Conservation (phyloP, 2,888 invertebrate genomes). For the Philereme vetulata region DNA sequence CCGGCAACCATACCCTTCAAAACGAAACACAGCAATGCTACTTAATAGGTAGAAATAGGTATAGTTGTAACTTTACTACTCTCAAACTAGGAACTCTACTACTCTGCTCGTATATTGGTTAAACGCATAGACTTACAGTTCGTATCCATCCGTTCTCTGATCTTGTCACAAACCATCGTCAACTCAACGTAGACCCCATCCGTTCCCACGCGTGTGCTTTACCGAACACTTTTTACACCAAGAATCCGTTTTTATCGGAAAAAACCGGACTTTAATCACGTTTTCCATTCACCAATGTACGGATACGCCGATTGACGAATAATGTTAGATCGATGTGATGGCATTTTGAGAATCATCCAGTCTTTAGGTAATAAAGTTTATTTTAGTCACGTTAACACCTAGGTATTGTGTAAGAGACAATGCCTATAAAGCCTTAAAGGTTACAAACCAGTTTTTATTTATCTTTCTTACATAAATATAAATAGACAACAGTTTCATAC, state of each 20-base stretch:
- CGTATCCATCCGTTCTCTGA: slow-evolving; percentile 42
- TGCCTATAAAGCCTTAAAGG: not conserved
- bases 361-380: slow-evolving; percentile 21
- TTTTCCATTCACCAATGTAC: slow-evolving; percentile 67
- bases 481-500: too few relatives aligned
- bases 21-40: too few relatives aligned
- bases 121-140: slow-evolving; percentile 10
- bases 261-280: slow-evolving; percentile 76
- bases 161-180: slow-evolving; percentile 44
- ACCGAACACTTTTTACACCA: slow-evolving; percentile 74
- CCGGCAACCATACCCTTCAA: too few relatives aligned
- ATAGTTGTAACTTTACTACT: too few relatives aligned
- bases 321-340: slow-evolving; percentile 33
- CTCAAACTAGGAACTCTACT: too few relatives aligned
- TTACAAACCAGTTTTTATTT: not conserved
- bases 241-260: slow-evolving; percentile 68
- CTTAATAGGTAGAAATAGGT: too few relatives aligned
- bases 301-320: slow-evolving; percentile 46
- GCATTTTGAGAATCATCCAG: slow-evolving; percentile 27
- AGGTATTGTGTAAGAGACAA: not conserved
- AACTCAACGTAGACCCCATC: slow-evolving; percentile 32
- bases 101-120: too few relatives aligned
- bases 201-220: slow-evolving; percentile 82
- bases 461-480: too few relatives aligned
- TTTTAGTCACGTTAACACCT: slow-evolving; percentile 1